Evolutionary conservation across 2,888 invertebrate species (phyloP), one percentile per base, ranked within the genome.

Genomic region (Phortica okadai): DNA sequence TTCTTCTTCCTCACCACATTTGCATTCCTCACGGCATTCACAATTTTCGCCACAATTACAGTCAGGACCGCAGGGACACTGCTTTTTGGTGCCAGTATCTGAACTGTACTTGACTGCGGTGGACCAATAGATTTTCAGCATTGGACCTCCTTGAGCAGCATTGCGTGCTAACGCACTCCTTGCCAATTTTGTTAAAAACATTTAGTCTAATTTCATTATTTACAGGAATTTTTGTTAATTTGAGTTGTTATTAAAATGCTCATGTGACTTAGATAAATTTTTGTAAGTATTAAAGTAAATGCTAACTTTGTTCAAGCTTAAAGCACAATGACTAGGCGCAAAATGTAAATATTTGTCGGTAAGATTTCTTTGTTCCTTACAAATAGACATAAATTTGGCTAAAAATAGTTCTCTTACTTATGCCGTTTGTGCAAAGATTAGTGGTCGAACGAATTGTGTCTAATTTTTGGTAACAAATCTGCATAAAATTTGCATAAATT

Each of bases 401-500:
- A 33, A 33, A 33, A 33, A 33, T 33, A 50, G 8, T 50, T 14
- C 14, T 6, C 8, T 50, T 8, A 14, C 50, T 50, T 14, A 50
- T 50, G 8, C 14, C 50, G 50, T 11, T 14, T 11, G 14, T 50
- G 50, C 6, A 50, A 8, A 50, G 50, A 62, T 62, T 62, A 62
- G 25, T 41, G 66, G 14, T 41, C 74, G 76, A 80, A 79, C 84
- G 81, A 84, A 82, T 82, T 79, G 79, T 77, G 74, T 58, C 76
- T 74, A 73, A 75, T 45, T 75, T 58, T 70, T 2, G 62, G 33
- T 70, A 82, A 78, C 41, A 66, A 79, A 77, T 80, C 84, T 87
- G 84, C 84, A 85, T 85, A 87, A 84, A 85, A 85, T 85, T 86
- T 83, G 81, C 84, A 85, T 85, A 80, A 77, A 79, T 87, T 85